Evolutionary conservation across 2,888 invertebrate species (phyloP).

Genomic region (Achlya flavicornis): DNA sequence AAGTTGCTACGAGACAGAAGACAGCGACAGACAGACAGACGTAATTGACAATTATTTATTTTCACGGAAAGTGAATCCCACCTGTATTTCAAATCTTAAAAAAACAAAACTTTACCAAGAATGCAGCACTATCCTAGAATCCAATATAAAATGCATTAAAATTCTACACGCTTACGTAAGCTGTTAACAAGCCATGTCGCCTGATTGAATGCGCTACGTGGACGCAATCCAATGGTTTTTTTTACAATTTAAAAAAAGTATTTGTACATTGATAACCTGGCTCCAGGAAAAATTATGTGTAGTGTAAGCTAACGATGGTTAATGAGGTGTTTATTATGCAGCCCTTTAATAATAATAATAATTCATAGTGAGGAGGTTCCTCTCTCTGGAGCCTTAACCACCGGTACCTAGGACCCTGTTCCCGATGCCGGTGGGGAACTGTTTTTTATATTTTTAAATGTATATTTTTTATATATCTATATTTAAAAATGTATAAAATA

Average conservation of each 20-base stretch:
- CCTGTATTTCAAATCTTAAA: slow-evolving; percentile 20
- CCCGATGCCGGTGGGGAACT: no score
- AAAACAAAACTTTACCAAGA: slow-evolving; percentile 36
- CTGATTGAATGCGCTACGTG: slow-evolving; percentile 27
- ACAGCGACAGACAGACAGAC: no score
- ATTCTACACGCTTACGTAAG: slow-evolving; percentile 27
- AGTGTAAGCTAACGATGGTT: background rate
- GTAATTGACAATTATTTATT: no score
- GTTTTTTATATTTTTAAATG: no score
- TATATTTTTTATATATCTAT: no score
- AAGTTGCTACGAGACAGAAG: background rate
- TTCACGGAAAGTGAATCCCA: background rate
- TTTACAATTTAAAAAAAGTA: slow-evolving; percentile 19
- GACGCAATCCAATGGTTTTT: slow-evolving; percentile 36
- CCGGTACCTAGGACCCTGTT: no score
- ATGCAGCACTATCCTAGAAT: slow-evolving; percentile 34
- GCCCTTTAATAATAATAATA: no score
- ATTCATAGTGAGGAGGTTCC: no score
- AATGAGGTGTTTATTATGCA: background rate
- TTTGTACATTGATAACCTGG: slow-evolving; percentile 22
- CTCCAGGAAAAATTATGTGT: slow-evolving; percentile 25
- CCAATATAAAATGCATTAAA: slow-evolving; percentile 41
- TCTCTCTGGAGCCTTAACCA: no score
- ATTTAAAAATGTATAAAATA: no score
- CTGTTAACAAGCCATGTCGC: slow-evolving; percentile 25